Evolutionary conservation across 2,888 invertebrate genomes (phyloP), one percentile per base, ranked within the genome.

Genomic region (Idaea biselata): DNA sequence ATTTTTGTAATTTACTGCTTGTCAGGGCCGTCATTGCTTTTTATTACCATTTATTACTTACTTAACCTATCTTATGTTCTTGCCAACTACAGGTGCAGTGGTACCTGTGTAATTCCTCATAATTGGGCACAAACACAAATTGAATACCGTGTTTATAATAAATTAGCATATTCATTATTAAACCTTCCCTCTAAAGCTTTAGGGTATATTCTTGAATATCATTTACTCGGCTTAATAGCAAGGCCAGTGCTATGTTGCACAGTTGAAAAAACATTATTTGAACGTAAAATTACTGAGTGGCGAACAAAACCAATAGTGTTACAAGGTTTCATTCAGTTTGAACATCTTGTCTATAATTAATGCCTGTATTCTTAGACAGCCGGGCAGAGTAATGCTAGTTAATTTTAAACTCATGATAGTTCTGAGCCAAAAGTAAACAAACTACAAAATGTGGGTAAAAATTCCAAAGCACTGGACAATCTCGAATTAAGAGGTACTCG

Each of bases 241-340:
- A 44, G 44, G 44, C 44, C 44, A 11, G 14, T 44, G 44, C 44
- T 44, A 44, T 44, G 44, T 44, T 44, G 11, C 44, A 32, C 16
- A 31, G 16, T 53, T 58, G 17, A 25, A 18, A 54, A 55, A 31
- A 53, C 17, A 17, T 17, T 59, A 18, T 53, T 44, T 16, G 16
- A 16, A 16, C 58, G 31, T 63, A 55, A 62, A 55, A 63, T 57
- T 73, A 71, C 8, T 63, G 84, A 84, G 82, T 87, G 61, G 5
- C 33, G 33, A 33, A 32, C 32, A 32, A 11, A 44, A 44, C 44
- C 44, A 44, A 44, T 44, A 44, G 2, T 11, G 44, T 44, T 44
- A 44, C 44, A 44, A 44, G 44, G 44, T 44, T 44, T 44, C 1
- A 44, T 44, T 44, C 44, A 44, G 14, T 14, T 32, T 8, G 6